These are phyloP conservation scores for Mythimna ferrago DNA, from an alignment of 2,888 invertebrate genomes.

Conservation along the genomic window DNA sequence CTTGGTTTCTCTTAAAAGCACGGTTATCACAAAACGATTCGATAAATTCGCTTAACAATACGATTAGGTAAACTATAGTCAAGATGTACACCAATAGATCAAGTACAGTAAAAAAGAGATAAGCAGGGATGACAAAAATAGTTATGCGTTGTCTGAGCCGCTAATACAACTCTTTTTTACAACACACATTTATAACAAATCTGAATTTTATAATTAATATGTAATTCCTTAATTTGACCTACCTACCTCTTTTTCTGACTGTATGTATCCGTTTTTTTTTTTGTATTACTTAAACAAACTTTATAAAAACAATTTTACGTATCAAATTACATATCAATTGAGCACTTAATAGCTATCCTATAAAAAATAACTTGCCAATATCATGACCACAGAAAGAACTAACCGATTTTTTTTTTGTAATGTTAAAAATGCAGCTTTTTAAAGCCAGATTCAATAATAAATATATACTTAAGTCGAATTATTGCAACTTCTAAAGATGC, in stretches of 20 bases:
- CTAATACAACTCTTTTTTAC: background rate
- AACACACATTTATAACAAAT: too few relatives aligned
- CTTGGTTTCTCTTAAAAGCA: conserved; percentile 36
- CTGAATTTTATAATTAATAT: too few relatives aligned
- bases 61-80: background rate
- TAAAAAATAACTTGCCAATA: conserved; percentile 8
- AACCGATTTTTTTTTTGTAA: background rate
- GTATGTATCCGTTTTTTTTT: background rate
- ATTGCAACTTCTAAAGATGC: too few relatives aligned
- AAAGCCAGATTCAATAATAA: background rate
- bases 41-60: background rate
- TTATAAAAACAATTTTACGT: background rate
- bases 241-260: background rate
- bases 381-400: background rate
- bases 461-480: background rate
- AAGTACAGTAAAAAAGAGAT: background rate
- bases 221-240: too few relatives aligned
- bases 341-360: background rate
- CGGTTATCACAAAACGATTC: conserved; percentile 42
- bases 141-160: background rate
- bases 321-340: background rate
- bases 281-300: background rate
- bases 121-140: too few relatives aligned
- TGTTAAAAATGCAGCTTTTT: too few relatives aligned
- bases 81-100: background rate